Conservation (phyloP, 1,140 invertebrate genomes). For the Drosophila varians region DNA sequence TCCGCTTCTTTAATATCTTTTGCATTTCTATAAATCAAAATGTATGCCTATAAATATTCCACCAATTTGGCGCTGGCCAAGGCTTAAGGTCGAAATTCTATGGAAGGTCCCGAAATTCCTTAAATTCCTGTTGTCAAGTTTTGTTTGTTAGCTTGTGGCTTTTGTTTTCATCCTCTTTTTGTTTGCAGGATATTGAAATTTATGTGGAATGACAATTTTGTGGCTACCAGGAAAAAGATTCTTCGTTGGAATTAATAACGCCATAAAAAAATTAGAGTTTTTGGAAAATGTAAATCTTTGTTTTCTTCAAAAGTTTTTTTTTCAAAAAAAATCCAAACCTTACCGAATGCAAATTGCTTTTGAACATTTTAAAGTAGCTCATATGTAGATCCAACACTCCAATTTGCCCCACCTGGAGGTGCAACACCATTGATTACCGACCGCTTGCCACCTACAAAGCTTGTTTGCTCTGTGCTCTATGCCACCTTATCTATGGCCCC, state of each 20-base stretch:
- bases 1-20: not conserved
- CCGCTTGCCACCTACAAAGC: constrained; percentile 35
- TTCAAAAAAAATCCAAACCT: not conserved
- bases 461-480: constrained; percentile 39
- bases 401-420: constrained; percentile 13
- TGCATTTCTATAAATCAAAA: constrained; percentile 6
- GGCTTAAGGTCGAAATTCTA: constrained; percentile 50
- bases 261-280: constrained; percentile 1
- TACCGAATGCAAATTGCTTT: constrained; percentile 1
- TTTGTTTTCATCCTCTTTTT: constrained; percentile 4
- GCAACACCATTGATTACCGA: constrained; percentile 38
- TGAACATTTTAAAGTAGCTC: not conserved
- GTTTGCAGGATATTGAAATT: not conserved
- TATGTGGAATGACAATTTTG: constrained; percentile 18
- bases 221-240: constrained; percentile 34
- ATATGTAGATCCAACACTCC: not conserved
- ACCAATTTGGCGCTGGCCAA: constrained; percentile 40
- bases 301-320: not conserved
- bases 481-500: constrained; percentile 42
- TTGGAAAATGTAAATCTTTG: not conserved
- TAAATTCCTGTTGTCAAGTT: constrained; percentile 32
- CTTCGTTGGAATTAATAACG: constrained; percentile 30
- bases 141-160: constrained; percentile 27
- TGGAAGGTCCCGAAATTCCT: constrained; percentile 51
- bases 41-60: constrained; percentile 59